Conservation (phyloP, 2,113 vertebrate genomes). For the Petroica traversi region DNA sequence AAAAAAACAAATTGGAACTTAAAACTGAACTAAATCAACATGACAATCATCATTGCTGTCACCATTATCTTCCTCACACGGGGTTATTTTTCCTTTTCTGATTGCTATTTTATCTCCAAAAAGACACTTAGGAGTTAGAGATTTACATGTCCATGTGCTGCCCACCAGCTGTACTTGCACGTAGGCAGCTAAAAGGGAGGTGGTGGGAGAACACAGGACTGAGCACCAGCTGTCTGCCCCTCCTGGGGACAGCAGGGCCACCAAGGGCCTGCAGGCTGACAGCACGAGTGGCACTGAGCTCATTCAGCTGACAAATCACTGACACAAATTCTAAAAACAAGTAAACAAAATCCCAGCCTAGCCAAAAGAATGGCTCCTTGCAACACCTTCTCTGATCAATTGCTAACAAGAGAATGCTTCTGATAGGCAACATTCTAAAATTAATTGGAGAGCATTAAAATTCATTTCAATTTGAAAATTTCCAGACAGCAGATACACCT, state of each 20-base stretch:
- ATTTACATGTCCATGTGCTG: background rate
- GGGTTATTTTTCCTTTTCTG: background rate
- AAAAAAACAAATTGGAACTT: background rate
- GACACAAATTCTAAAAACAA: background rate
- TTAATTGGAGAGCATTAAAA: background rate
- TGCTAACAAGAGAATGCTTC: background rate
- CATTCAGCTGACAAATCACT: background rate
- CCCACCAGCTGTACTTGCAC: too few relatives aligned
- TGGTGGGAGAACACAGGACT: background rate
- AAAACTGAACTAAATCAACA: background rate
- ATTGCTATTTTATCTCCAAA: background rate
- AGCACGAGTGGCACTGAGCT: background rate
- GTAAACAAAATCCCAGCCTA: background rate
- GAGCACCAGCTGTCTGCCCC: accelerated
- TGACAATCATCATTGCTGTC: background rate
- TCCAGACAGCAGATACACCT: background rate
- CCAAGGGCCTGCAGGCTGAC: background rate
- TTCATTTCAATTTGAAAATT: background rate
- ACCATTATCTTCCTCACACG: accelerated
- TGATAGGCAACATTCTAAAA: background rate
- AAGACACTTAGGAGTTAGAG: background rate
- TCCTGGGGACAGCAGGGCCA: background rate
- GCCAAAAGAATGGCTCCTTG: background rate
- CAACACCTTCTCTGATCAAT: background rate
- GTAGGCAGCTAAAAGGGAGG: background rate